Evolutionary conservation across 1,140 invertebrate genomes (phyloP).

Genomic region (Drosophila willistoni): DNA sequence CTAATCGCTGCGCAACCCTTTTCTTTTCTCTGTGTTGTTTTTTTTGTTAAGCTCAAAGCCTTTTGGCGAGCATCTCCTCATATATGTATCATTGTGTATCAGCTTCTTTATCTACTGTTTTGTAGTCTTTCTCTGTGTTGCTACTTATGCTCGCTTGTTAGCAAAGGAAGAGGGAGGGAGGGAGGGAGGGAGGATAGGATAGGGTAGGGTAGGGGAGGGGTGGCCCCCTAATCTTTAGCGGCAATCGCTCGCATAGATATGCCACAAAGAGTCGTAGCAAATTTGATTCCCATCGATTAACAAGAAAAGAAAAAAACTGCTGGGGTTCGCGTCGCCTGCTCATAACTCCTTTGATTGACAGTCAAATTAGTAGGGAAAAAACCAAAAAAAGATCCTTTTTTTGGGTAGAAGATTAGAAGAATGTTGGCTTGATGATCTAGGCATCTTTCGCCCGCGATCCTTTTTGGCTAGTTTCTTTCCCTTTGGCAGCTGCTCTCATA

Average conservation of each 20-base stretch:
- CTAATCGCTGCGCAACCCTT: conserved; percentile 48
- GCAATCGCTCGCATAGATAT: neutral
- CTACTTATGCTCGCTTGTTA: conserved; percentile 5
- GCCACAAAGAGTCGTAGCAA: conserved; percentile 21
- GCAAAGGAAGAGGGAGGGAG: neutral
- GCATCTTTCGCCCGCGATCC: conserved; percentile 6
- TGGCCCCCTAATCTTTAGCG: conserved; percentile 34
- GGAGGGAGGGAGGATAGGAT: too few species aligned
- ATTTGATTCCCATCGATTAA: conserved; percentile 82
- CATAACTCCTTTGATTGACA: conserved; percentile 71
- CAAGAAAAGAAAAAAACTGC: conserved; percentile 38
- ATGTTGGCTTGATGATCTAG: neutral
- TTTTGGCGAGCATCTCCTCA: conserved; percentile 5
- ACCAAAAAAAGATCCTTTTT: neutral
- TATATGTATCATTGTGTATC: conserved; percentile 4
- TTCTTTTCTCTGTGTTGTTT: neutral
- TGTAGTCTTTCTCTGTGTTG: neutral
- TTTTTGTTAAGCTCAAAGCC: conserved; percentile 22
- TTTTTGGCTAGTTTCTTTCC: neutral
- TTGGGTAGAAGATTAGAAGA: conserved; percentile 17
- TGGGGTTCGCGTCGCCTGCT: conserved; percentile 8
- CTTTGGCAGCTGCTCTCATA: conserved; percentile 9
- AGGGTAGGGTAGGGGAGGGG: too few species aligned
- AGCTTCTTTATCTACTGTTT: conserved; percentile 17
- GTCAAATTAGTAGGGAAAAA: conserved; percentile 64